Evolutionary conservation across 2,797 vertebrate species (phyloP), one percentile per base, ranked within the genome.

Genomic region (Lithobates sylvaticus): DNA sequence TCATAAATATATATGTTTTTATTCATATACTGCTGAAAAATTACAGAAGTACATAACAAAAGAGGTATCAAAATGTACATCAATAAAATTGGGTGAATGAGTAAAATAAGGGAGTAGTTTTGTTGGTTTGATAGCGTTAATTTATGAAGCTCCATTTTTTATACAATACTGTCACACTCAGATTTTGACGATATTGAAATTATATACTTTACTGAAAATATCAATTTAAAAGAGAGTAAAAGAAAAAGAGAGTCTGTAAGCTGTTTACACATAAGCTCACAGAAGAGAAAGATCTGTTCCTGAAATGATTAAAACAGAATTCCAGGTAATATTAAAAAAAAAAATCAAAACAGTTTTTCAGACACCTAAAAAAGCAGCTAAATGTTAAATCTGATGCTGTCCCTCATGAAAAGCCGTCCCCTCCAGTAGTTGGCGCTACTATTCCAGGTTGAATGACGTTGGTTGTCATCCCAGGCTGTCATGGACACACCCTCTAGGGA

Each of bases 1-100:
- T 27, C 47, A 81, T 68, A 67, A 44, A 68, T 79, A 29, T 67
- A 44, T 67, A 36, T 42, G 36, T 42, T 42, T 73, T n/a, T 26
- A 74, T 68, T 67, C n/a, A 26, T 29, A 12, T 26, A 29, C 65
- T 67, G 65, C 65, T 13, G 27, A 23, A 67, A 67, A 67, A 67
- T 67, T 26, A 67, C 26, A 67, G n/a, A 67, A 29, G 65, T 29
- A 67, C 26, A 67, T 67, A 29, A 29, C 18, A 61, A 61, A 12
- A 61, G 54, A 4, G n/a, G n/a, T 27, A 67, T 67, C 65, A 67
- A 29, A 67, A 29, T 67, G 65, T 13, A 15, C 27, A 15, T 67
- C 26, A 67, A 26, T 27, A 65, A 65, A 65, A n/a, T 27, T 10
- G 8, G 23, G 26, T n/a, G 65, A 29, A 67, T 27, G 6, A 26